Base-by-base conservation (phyloP, 2,797 vertebrate genomes). In the Hybognathus amarus region DNA sequence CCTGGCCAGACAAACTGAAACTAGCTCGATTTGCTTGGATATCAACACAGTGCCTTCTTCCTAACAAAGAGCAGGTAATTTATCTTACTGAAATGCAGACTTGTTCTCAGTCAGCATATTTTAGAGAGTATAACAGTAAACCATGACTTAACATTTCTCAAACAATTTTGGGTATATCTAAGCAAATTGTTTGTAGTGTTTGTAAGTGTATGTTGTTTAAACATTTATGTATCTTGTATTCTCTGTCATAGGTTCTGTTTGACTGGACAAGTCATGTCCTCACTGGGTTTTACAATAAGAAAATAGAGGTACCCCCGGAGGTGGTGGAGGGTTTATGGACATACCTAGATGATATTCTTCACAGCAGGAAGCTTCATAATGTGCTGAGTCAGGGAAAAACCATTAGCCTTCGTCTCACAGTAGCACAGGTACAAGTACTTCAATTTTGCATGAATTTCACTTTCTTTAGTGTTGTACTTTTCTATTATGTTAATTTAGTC, bases 1-100 rank as follows among this genome's bases (percentile, higher is more conserved):
- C 95, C 0, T 99, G 98, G 98, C 94, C 96, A 85, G 96, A 99
- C 91, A 99, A 96, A 82, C 88, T 99, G 69, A 99, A 98, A 70
- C 90, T 99, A 59, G 98, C 98, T 77, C 97, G 93, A 36, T 99
- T 98, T 91, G 97, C 98, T 4, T 99, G 98, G 97, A 90, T 96
- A 89, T 99, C 98, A 24, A 94, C 94, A 61, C 97, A 97, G 90
- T 99, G 97, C 54, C 85, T 98, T 42, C 91, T 99, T 73, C 97
- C 97, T 47, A 99, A 99, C 92, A 99, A 99, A 88, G 98, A 99
- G 87, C 98, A 99, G 92, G 98, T 97, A 92, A 90, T 90, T 88
- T 20, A 47, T 36, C 3, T 4, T 66, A 10, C 20, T 20, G 2
- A 42, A 38, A 74, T 52, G 13, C 36, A 61, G 22, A 27, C 18